Evolutionary conservation across 1,140 invertebrate species (phyloP).

Genomic region (Cardiocondyla obscurior): DNA sequence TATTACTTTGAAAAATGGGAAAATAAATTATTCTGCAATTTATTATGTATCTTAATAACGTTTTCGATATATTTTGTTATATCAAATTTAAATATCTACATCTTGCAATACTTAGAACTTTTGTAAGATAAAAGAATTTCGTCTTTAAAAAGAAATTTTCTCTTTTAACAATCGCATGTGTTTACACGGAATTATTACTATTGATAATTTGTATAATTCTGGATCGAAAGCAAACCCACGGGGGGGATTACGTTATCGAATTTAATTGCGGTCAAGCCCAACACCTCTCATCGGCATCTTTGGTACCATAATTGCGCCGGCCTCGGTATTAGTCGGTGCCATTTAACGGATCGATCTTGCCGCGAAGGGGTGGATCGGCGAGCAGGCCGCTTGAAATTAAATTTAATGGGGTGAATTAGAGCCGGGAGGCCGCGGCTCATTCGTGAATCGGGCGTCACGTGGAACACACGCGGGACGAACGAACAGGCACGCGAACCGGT

Average conservation of each 20-base stretch:
- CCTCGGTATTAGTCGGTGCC: conserved; percentile 63
- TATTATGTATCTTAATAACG: background rate
- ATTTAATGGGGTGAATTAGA: conserved; percentile 80
- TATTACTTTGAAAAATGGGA: background rate
- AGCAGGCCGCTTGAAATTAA: conserved; percentile 72
- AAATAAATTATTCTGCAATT: background rate
- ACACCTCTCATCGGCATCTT: conserved; percentile 46
- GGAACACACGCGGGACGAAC: conserved; percentile 65
- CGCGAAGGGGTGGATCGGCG: conserved; percentile 16
- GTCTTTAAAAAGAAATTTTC: background rate
- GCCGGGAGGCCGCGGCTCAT: conserved; percentile 61
- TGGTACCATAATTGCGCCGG: conserved; percentile 40
- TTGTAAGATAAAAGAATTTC: no score
- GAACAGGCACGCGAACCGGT: conserved; percentile 62
- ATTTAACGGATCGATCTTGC: conserved; percentile 56
- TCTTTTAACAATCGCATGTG: background rate
- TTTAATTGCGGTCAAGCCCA: conserved; percentile 41
- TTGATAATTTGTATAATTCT: background rate
- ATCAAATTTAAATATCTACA: background rate
- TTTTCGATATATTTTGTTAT: background rate
- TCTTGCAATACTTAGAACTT: background rate
- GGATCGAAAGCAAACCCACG: background rate
- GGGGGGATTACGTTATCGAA: background rate
- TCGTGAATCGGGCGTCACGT: conserved; percentile 56
- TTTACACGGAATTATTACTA: background rate